phyloP scores from a whole-genome alignment of 2,797 vertebrate genomes.

The Syngnathus acus region DNA sequence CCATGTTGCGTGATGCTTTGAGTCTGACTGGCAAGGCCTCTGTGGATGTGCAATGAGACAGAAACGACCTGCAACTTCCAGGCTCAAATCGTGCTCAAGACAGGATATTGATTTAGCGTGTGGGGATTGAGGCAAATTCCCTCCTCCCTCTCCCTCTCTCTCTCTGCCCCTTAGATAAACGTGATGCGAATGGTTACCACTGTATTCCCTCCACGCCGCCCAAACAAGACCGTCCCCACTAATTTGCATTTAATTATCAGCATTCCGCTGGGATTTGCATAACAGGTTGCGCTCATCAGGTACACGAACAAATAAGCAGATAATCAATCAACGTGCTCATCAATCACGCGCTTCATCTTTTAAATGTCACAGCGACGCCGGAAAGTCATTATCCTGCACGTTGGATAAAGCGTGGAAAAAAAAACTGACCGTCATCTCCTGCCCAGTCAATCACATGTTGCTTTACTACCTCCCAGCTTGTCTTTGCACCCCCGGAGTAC shows the following conservation, averaged over 20 bases:
- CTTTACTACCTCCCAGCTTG: slow-evolving; percentile 48
- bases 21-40: slow-evolving; percentile 51
- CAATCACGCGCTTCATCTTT: slow-evolving; percentile 54
- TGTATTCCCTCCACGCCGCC: slow-evolving; percentile 34
- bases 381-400: slow-evolving; percentile 46
- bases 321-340: slow-evolving; percentile 62
- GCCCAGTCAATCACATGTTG: slow-evolving; percentile 52
- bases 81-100: slow-evolving; percentile 50
- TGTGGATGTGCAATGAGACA: slow-evolving; percentile 62
- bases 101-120: slow-evolving; percentile 59
- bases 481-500: slow-evolving; percentile 39
- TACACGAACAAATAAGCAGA: slow-evolving; percentile 59
- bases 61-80: slow-evolving; percentile 63
- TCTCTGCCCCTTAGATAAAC: slow-evolving; percentile 31
- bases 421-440: slow-evolving; percentile 45
- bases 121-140: slow-evolving; percentile 29
- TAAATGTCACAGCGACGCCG: slow-evolving; percentile 45
- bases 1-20: slow-evolving; percentile 37
- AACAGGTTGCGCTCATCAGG: slow-evolving; percentile 57
- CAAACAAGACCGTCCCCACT: slow-evolving; percentile 27
- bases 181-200: slow-evolving; percentile 47
- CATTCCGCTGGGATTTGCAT: slow-evolving; percentile 50
- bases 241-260: slow-evolving; percentile 66
- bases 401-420: slow-evolving; percentile 27
- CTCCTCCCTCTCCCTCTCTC: slow-evolving; percentile 3